Evolutionary conservation across 2,113 vertebrate species (phyloP).

Genomic region (Indicator indicator): DNA sequence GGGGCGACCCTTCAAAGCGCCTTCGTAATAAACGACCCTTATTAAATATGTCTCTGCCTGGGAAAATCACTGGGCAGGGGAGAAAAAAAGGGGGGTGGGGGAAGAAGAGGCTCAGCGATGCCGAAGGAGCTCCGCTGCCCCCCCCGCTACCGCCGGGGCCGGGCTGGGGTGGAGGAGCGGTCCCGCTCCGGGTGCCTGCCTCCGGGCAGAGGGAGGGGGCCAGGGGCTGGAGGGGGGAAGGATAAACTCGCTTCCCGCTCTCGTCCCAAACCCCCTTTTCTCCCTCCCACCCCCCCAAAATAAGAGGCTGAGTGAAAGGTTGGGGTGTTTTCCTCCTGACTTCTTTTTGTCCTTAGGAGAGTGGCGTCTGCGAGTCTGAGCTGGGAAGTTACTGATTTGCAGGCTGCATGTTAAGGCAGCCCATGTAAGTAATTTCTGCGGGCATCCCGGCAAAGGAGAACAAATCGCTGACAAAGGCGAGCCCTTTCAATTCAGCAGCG

Average conservation of each 20-base stretch:
- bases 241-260: background rate
- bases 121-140: background rate
- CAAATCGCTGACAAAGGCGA: constrained; percentile 99
- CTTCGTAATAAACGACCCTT: constrained; percentile 78
- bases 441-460: constrained; percentile 98
- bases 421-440: constrained; percentile 96
- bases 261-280: constrained; percentile 49
- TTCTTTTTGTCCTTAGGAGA: constrained; percentile 87
- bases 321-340: constrained; percentile 80
- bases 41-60: constrained; percentile 78
- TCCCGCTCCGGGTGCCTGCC: background rate
- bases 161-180: background rate
- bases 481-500: constrained; percentile 95
- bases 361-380: constrained; percentile 99
- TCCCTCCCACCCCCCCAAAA: constrained; percentile 58
- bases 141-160: background rate
- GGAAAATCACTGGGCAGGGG: constrained; percentile 54
- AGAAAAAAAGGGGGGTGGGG: background rate
- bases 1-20: constrained; percentile 80
- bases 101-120: background rate
- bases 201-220: background rate
- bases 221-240: background rate
- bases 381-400: constrained; percentile 95
- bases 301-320: constrained; percentile 69
- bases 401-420: constrained; percentile 94